Evolutionary conservation across 2,113 vertebrate genomes (phyloP), one percentile per base, ranked within the genome.

Genomic region (Megaleporinus macrocephalus): DNA sequence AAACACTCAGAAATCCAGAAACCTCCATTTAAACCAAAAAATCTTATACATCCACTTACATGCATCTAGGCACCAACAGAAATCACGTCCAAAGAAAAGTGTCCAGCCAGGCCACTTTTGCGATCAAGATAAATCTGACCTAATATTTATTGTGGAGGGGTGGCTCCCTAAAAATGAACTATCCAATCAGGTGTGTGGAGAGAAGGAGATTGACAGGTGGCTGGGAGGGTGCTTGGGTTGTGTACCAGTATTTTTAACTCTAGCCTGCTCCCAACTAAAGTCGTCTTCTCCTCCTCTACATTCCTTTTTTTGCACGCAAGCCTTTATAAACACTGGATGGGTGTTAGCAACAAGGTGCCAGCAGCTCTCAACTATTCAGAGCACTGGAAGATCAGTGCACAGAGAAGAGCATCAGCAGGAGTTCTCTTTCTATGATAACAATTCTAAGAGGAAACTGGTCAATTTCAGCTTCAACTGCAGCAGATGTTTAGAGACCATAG

Each of bases 121-220:
- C 71, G 86, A 76, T 78, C 71, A 61, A 73, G 65, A 41, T 33
- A 59, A 75, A 79, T 73, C 84, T 70, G 81, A 27, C 63, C 76
- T 89, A 85, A 80, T 90, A 92, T 88, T 87, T 88, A 83, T 90
- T 85, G 80, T 77, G 33, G 81, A 80, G 76, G 91, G 92, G 90
- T 91, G 92, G 90, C 88, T 87, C 90, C 76, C 86, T 84, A 69
- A 87, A 80, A 86, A 76, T 84, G 80, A 86, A 82, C 81, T 84
- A 86, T 91, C 92, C 91, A 91, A 90, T 90, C 88, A 85, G 65
- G 79, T 72, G 76, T 79, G 44, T 66, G 51, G 16, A 57, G n/a
- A 76, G n/a, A 82, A 69, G 51, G 29, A 77, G 68, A 68, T 30
- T 65, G 77, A 83, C 65, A 53, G 18, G 26, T 13, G 51, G 62